Conservation (phyloP, 2,113 vertebrate genomes). For the Chelonoidis abingdonii region DNA sequence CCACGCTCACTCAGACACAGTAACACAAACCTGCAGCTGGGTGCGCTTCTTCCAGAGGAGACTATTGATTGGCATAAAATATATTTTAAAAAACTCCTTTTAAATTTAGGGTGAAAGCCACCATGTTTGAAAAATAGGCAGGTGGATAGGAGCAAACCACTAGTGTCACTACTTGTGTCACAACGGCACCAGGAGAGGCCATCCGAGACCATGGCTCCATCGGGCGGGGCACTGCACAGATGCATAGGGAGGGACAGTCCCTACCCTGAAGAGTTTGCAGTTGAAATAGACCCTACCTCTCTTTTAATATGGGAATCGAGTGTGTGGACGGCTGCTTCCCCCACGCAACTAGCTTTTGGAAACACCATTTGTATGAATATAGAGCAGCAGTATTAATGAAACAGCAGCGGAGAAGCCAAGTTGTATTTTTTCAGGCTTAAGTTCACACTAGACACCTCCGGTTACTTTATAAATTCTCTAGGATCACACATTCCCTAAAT, state of each 20-base stretch:
- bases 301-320: neutral
- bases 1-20: rapidly evolving
- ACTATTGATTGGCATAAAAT: neutral
- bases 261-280: neutral
- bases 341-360: neutral
- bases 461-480: neutral
- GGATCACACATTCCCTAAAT: neutral
- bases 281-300: neutral
- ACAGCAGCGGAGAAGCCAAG: neutral
- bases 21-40: neutral
- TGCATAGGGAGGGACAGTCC: neutral
- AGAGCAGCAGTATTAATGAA: neutral
- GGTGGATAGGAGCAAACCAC: neutral
- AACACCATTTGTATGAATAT: too few species aligned
- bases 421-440: neutral
- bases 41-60: neutral
- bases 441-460: neutral
- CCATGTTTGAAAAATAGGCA: neutral
- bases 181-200: neutral
- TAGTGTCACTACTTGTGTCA: neutral
- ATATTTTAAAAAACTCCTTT: neutral
- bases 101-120: neutral
- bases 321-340: neutral
- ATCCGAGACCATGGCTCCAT: rapidly evolving
- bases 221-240: neutral